Base-by-base conservation (phyloP, 2,113 vertebrate genomes). In the Zosterops hypoxanthus region DNA sequence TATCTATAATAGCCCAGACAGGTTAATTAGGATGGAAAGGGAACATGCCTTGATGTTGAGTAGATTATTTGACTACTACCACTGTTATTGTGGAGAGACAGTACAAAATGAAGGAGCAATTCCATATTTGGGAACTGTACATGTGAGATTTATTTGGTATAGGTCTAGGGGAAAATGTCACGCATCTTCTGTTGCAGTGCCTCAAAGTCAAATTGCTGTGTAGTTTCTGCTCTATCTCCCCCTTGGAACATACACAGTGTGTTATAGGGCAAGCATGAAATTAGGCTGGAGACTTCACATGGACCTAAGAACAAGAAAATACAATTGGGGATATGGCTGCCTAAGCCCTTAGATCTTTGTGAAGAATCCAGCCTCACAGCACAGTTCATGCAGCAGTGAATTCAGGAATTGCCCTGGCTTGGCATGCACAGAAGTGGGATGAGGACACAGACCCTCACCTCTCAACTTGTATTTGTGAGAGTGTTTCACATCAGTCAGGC, bases 301-400 rank as follows among this genome's bases (percentile, higher is more conserved):
- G 56, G 95, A 93, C 87, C 90, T 94, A 96, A 95, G 92, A 95
- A 92, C 91, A 94, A 96, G 91, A 95, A 94, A 91, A 89, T 91
- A 93, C 36, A 80, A 94, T 94, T 96, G 82, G 85, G 96, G 93
- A 95, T 94, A 96, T 95, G 96, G 95, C 96, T 96, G 93, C 88
- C 93, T 93, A 94, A 95, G 89, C 92, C 93, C 91, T 95, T 96
- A 94, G 94, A 72, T 93, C 82, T 77, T 50, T 72, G 89, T 47
- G 89, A 42, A 94, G 93, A 77, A 31, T 21, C 31, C 91, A 94
- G 47, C 46, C 91, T 94, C 90, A 80, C 88, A 91, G 89, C 94
- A 95, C 86, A 95, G 82, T 79, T 95, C 93, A 96, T 96, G 94
- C 90, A 86, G 42, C 63, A 78, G 88, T 2, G 3, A 84, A 53